Conservation (phyloP, 2,113 vertebrate genomes). For the Xiphorhynchus elegans region DNA sequence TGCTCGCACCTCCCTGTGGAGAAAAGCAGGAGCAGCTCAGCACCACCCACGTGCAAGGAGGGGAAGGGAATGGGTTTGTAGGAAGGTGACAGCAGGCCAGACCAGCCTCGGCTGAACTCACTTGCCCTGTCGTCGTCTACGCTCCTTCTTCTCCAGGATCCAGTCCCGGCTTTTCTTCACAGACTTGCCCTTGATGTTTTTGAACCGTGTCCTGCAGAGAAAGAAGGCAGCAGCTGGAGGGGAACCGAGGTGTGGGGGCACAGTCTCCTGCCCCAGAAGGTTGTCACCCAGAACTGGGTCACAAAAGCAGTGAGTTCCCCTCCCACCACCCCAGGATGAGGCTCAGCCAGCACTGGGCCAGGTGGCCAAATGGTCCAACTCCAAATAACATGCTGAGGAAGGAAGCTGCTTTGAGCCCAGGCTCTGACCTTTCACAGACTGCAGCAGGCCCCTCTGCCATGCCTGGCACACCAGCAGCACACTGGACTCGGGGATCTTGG, state of each 20-base stretch:
- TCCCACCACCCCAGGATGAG: background rate
- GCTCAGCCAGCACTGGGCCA: background rate
- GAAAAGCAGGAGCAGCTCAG: background rate
- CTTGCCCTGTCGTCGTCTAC: slow-evolving; percentile 90
- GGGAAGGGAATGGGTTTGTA: background rate
- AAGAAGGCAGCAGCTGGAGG: background rate
- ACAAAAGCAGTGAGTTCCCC: rapidly evolving
- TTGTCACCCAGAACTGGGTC: background rate
- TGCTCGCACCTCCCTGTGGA: slow-evolving; percentile 85
- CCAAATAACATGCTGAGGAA: rapidly evolving
- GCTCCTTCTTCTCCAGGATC: slow-evolving; percentile 95
- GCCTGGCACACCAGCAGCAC: background rate
- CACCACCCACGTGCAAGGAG: background rate
- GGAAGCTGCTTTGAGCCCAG: background rate
- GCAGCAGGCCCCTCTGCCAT: background rate
- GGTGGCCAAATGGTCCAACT: background rate
- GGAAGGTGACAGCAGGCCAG: background rate
- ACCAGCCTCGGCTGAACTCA: slow-evolving; percentile 54
- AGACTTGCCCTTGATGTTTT: slow-evolving; percentile 78
- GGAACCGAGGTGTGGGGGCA: background rate
- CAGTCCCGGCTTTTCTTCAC: slow-evolving; percentile 90
- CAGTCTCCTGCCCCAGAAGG: background rate
- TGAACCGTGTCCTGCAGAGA: slow-evolving; percentile 78
- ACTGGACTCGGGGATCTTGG: background rate
- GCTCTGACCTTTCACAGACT: background rate